phyloP scores from a whole-genome alignment of 2,888 invertebrate species.

The Arctia plantaginis region DNA sequence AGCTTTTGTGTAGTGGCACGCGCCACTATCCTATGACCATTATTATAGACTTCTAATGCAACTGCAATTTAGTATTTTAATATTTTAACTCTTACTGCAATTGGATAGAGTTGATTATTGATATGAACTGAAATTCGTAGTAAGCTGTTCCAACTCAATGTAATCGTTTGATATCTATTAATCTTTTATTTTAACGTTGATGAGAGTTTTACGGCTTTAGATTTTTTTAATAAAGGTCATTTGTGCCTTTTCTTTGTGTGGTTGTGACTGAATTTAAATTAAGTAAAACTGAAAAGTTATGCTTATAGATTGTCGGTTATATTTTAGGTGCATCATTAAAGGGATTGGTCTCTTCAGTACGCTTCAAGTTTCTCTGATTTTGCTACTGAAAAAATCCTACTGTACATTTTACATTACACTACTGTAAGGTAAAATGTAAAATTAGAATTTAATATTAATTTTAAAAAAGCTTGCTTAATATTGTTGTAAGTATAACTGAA shows the following conservation, averaged over 20 bases:
- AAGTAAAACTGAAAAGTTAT: neutral
- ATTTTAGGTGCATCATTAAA: neutral
- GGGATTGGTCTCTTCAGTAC: neutral
- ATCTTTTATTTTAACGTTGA: constrained; percentile 1
- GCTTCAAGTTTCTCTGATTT: neutral
- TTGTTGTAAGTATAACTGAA: neutral
- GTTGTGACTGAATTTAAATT: neutral
- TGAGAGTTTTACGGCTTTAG: neutral
- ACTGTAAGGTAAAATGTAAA: too few relatives aligned
- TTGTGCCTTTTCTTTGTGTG: neutral
- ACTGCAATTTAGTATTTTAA: constrained; percentile 13
- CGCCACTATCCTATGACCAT: constrained; percentile 70
- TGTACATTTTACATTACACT: too few relatives aligned
- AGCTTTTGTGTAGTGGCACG: constrained; percentile 78
- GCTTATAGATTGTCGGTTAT: neutral
- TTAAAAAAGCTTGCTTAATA: too few relatives aligned
- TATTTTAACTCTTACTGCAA: constrained; percentile 26
- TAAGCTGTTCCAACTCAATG: constrained; percentile 8
- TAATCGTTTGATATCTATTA: constrained; percentile 13
- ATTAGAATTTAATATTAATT: too few relatives aligned
- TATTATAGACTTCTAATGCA: constrained; percentile 49
- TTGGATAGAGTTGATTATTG: constrained; percentile 4
- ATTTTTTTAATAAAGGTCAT: neutral
- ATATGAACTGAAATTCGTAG: neutral
- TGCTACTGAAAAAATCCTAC: too few relatives aligned